Evolutionary conservation across 23 tunicate species (phyloP), one percentile per base, ranked within the genome.

Genomic region (Oikopleura vanhoeffeni): DNA sequence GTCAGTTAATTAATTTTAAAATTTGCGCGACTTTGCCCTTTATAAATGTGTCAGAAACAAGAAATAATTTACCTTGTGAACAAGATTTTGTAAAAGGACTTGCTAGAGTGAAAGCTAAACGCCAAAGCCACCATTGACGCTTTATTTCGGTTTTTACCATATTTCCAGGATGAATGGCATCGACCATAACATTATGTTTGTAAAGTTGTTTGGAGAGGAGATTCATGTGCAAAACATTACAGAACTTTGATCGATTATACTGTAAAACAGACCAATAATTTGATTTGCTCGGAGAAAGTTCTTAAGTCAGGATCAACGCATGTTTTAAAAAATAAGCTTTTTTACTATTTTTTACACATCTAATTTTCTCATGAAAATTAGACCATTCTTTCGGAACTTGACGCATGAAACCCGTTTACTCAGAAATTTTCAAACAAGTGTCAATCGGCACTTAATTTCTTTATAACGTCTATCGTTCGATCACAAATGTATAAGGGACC

Each of bases 221-320:
- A 76, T 67, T 87, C 94, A 92, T 93, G 88, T 89, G 90, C 57
- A 93, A 85, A 30, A 93, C 85, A 67, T 93, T 93, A 67, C 98
- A 93, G 39, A 89, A 57, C 64, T 93, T 93, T 33, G 87, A 40
- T 40, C 98, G 83, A 83, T 93, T 93, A 86, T 93, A 90, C 83
- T 93, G 98, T 0, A 57, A 32, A 87, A 86, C 84, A 35, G 89
- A 39, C 91, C 94, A 90, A 84, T 87, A 92, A 8, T 92, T 76
- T 18, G 87, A 76, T 41, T 86, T 36, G 13, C 86, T 82, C 39
- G 94, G 94, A 0, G 91, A 88, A 1, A 93, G 85, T 34, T 88
- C n/a, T n/a, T n/a, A n/a, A n/a, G n/a, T n/a, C n/a, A n/a, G n/a
- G n/a, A n/a, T n/a, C n/a, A n/a, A n/a, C n/a, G n/a, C n/a, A n/a